Evolutionary conservation across 2,113 vertebrate species (phyloP).

Genomic region (Hippocampus comes): DNA sequence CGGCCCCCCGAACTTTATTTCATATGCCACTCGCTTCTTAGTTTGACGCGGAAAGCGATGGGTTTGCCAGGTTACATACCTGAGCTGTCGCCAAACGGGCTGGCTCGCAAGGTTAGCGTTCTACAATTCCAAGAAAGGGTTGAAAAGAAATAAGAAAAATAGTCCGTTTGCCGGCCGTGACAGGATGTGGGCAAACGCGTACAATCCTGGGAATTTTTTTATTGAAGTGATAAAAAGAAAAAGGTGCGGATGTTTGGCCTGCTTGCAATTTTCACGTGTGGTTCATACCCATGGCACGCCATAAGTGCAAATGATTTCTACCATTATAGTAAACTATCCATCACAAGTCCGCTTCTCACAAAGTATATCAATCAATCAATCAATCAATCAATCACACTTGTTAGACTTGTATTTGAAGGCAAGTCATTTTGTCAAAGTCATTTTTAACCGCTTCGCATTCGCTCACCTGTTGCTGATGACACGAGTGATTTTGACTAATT

Average conservation of each 20-base stretch:
- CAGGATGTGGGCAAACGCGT: neutral
- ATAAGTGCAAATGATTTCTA: no score
- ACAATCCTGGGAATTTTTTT: neutral
- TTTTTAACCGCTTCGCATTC: no score
- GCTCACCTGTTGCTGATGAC: no score
- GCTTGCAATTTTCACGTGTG: no score
- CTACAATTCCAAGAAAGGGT: neutral
- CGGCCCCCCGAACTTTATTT: neutral
- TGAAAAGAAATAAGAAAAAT: neutral
- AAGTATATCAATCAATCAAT: no score
- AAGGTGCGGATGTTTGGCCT: neutral
- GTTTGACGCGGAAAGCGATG: neutral
- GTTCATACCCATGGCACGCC: no score
- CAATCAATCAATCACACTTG: no score
- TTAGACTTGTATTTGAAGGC: no score
- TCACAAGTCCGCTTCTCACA: no score
- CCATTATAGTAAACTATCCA: no score
- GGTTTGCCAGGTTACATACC: constrained; percentile 2
- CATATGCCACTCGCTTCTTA: neutral
- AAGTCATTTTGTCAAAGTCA: no score
- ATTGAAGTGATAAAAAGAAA: neutral
- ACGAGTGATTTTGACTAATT: neutral
- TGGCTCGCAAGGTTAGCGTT: neutral
- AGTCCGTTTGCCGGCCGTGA: neutral
- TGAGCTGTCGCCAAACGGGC: neutral